Percentiles rank a stretch among this genome's conserved stretches.
Conservation (phyloP, 2,888 invertebrate genomes). For the Drosophila meridiana region DNA sequence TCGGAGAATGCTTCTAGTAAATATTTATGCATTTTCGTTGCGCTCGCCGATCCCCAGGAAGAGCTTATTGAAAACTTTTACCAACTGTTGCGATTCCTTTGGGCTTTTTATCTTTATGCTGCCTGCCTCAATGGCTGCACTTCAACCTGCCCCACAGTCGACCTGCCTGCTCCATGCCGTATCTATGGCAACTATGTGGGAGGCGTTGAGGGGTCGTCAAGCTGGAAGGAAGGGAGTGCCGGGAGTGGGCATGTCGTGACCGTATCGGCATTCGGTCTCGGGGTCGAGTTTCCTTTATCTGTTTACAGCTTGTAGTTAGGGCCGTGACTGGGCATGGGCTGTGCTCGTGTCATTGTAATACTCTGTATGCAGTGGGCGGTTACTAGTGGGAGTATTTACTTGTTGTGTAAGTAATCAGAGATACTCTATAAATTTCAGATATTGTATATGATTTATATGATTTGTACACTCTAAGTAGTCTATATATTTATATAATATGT, state of each 20-base stretch:
- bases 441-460: not conserved
- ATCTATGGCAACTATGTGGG: conserved; percentile 32
- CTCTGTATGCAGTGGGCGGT: not conserved
- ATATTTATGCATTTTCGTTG: conserved; percentile 70
- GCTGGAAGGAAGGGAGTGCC: not conserved
- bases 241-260: conserved; percentile 2
- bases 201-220: not conserved
- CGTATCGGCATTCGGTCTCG: conserved; percentile 11
- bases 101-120: conserved; percentile 67
- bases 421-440: accelerated
- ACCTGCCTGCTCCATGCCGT: not conserved
- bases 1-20: conserved; percentile 59
- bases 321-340: conserved; percentile 39
- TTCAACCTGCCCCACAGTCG: conserved; percentile 5
- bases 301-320: conserved; percentile 63
- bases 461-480: no score
- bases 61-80: conserved; percentile 75
- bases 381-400: not conserved
- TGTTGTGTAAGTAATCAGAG: no score
- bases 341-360: not conserved
- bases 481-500: no score
- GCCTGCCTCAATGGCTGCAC: conserved; percentile 21
- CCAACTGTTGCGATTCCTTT: conserved; percentile 68
- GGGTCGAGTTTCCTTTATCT: conserved; percentile 55
- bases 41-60: conserved; percentile 34